Evolutionary conservation across 2,797 vertebrate genomes (phyloP).

Genomic region (Brachyalestes nurse): DNA sequence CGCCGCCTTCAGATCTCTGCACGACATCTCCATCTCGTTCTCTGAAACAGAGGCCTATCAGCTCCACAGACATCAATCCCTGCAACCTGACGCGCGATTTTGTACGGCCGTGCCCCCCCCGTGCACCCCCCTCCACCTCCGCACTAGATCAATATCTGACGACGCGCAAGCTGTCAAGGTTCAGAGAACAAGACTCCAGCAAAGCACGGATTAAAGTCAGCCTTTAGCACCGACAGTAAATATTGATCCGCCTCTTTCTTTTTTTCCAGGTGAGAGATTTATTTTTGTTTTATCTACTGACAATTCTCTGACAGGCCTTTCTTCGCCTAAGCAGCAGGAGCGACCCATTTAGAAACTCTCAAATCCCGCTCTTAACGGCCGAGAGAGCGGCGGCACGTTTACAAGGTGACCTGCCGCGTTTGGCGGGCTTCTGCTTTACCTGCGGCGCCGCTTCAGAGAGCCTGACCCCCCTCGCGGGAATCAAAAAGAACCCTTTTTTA

Average conservation of each 20-base stretch:
- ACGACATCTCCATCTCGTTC: neutral
- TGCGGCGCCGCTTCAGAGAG: slow-evolving; percentile 1
- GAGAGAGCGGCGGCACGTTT: neutral
- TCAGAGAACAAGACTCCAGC: slow-evolving; percentile 74
- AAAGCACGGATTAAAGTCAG: slow-evolving; percentile 78
- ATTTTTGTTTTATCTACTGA: slow-evolving; percentile 67
- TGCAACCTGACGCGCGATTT: neutral
- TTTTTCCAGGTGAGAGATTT: slow-evolving; percentile 75
- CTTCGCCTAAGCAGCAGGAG: slow-evolving; percentile 28
- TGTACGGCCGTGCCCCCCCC: neutral
- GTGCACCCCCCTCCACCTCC: slow-evolving; percentile 52
- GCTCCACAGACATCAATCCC: neutral
- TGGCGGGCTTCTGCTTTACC: slow-evolving; percentile 3
- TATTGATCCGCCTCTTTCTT: slow-evolving; percentile 72
- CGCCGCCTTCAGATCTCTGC: neutral
- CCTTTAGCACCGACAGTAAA: slow-evolving; percentile 70
- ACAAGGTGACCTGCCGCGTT: slow-evolving; percentile 38
- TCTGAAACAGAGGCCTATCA: neutral
- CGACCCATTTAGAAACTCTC: slow-evolving; percentile 33
- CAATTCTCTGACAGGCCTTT: slow-evolving; percentile 66
- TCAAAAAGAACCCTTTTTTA: neutral
- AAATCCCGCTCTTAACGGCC: slow-evolving; percentile 2
- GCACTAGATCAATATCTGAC: slow-evolving; percentile 77
- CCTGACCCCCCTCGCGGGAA: neutral
- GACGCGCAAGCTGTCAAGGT: slow-evolving; percentile 75